Conservation (phyloP, 2,113 vertebrate species). For the Brienomyrus brachyistius region DNA sequence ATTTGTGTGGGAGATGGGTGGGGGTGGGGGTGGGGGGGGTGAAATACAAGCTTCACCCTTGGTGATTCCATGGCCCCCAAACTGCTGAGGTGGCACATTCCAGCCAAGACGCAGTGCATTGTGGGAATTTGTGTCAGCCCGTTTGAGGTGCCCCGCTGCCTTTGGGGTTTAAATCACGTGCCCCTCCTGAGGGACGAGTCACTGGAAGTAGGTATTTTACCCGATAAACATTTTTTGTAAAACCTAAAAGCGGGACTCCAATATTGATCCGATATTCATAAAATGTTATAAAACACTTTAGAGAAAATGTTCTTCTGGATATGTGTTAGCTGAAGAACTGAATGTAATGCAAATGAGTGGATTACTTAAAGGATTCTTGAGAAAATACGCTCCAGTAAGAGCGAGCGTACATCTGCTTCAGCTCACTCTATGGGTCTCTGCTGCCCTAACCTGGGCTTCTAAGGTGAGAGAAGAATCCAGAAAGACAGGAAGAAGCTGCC, state of each 20-base stretch:
- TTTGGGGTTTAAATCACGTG: neutral
- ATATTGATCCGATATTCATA: neutral
- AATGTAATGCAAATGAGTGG: neutral
- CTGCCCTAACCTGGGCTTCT: neutral
- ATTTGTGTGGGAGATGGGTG: neutral
- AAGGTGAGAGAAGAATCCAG: neutral
- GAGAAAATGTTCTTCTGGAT: neutral
- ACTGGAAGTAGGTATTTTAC: neutral
- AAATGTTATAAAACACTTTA: neutral
- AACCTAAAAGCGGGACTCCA: neutral
- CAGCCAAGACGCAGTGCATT: neutral
- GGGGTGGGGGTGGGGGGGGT: neutral
- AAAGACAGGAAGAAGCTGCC: neutral
- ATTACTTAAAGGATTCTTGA: neutral
- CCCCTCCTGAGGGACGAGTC: neutral
- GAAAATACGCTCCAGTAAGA: neutral
- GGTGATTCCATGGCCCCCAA: neutral
- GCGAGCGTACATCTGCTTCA: neutral
- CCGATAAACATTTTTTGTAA: neutral
- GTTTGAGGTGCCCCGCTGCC: neutral
- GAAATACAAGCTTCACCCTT: neutral
- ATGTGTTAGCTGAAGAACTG: neutral
- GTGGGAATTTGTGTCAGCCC: neutral
- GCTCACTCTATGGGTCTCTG: neutral
- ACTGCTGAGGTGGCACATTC: neutral